Evolutionary conservation across 1,140 invertebrate genomes (phyloP).

Genomic region (Anthonomus grandis): DNA sequence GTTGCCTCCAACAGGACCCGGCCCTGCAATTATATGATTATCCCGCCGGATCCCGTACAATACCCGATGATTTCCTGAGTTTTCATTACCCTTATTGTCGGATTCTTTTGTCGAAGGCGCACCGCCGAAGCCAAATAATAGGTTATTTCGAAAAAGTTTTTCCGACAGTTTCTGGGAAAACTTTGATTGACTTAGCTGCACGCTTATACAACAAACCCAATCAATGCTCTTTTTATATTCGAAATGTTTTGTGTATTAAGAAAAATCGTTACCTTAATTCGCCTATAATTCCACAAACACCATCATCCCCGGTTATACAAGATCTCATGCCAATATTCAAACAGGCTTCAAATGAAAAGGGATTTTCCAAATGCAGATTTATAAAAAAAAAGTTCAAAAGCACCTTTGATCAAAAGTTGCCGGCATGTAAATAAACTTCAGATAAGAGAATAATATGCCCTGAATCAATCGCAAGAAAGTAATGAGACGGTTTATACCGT

Average conservation of each 20-base stretch:
- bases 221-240: no score
- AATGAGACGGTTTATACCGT: slow-evolving; percentile 17
- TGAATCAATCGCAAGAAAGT: slow-evolving; percentile 17
- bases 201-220: no score
- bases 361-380: not conserved
- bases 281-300: no score
- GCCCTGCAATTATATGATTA: slow-evolving; percentile 43
- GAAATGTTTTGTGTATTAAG: no score
- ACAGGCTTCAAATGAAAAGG: no score
- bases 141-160: slow-evolving; percentile 28
- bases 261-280: no score
- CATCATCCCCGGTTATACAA: no score
- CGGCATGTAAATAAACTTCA: slow-evolving; percentile 21
- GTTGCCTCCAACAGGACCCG: slow-evolving; percentile 26
- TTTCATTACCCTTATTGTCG: slow-evolving; percentile 46
- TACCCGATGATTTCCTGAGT: slow-evolving; percentile 42
- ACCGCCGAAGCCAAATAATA: slow-evolving; percentile 28
- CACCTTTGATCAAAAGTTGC: slow-evolving; percentile 19
- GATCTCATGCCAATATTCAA: no score
- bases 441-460: slow-evolving; percentile 22
- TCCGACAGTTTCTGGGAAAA: no score
- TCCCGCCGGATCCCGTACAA: slow-evolving; percentile 38
- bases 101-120: slow-evolving; percentile 32
- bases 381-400: slow-evolving; percentile 20
- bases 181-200: no score